phyloP scores from a whole-genome alignment of 2,113 vertebrate genomes.

The Catagonus wagneri region DNA sequence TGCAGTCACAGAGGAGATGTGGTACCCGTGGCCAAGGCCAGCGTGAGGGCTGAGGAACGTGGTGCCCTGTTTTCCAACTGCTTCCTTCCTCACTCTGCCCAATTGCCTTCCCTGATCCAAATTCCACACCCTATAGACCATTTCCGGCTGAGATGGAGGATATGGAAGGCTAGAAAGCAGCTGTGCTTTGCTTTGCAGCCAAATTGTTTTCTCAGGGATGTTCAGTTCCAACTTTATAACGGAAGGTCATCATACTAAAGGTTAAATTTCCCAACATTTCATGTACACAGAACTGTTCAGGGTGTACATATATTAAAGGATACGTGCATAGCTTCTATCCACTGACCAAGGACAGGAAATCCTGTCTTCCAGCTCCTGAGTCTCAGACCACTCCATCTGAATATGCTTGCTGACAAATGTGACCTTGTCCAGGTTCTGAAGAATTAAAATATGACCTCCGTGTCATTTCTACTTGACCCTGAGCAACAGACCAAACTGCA shows the following conservation, averaged over 20 bases:
- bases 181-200: slow-evolving; percentile 17
- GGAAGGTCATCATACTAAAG: background rate
- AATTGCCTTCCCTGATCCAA: slow-evolving; percentile 23
- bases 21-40: slow-evolving; percentile 3
- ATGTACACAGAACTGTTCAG: background rate
- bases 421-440: slow-evolving; percentile 59
- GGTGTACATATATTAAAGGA: slow-evolving; percentile 5
- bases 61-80: background rate
- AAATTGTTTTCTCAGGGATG: slow-evolving; percentile 43
- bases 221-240: slow-evolving; percentile 39
- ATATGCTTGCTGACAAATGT: slow-evolving; percentile 65
- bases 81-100: slow-evolving; percentile 53
- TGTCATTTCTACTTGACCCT: slow-evolving; percentile 64
- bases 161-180: slow-evolving; percentile 26
- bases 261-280: slow-evolving; percentile 41
- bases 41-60: background rate
- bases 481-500: slow-evolving; percentile 52
- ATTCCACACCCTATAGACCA: slow-evolving; percentile 38
- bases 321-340: slow-evolving; percentile 4
- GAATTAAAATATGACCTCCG: slow-evolving; percentile 70
- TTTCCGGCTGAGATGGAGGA: slow-evolving; percentile 29
- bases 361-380: slow-evolving; percentile 64
- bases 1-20: background rate
- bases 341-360: slow-evolving; percentile 68
- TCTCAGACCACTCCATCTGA: slow-evolving; percentile 49